Conservation (phyloP, 2,888 invertebrate genomes). For the Protophormia terraenovae region DNA sequence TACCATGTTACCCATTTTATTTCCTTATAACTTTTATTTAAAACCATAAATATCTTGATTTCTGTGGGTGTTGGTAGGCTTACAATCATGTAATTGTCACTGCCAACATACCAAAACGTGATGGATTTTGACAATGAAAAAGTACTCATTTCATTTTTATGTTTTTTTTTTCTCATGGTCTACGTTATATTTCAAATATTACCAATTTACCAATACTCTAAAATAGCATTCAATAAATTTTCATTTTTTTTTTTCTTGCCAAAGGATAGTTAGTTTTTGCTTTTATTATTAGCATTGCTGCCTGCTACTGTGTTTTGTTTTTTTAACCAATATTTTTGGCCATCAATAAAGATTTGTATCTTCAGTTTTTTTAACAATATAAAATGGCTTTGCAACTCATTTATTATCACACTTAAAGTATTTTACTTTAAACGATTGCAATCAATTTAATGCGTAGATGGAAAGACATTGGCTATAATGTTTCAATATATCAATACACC, state of each 20-base stretch:
- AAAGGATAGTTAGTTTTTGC: not conserved
- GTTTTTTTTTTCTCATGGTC: not conserved
- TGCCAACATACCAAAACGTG: slow-evolving; percentile 58
- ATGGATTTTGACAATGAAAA: slow-evolving; percentile 63
- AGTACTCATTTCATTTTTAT: slow-evolving; percentile 27
- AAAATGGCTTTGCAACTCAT: slow-evolving; percentile 50
- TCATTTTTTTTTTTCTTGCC: not conserved
- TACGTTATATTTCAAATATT: not conserved
- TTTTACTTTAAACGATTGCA: slow-evolving; percentile 45
- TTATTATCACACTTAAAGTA: slow-evolving; percentile 40
- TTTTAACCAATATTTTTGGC: slow-evolving; percentile 32
- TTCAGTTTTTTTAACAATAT: slow-evolving; percentile 23
- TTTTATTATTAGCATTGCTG: too few species aligned
- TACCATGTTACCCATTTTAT: not conserved
- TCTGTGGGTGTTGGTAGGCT: not conserved
- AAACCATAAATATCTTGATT: slow-evolving; percentile 41
- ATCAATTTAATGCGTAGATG: slow-evolving; percentile 39
- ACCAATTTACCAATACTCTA: not conserved
- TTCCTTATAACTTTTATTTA: not conserved
- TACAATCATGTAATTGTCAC: slow-evolving; percentile 37
- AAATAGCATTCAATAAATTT: not conserved
- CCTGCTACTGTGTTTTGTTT: not conserved
- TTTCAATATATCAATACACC: too few species aligned
- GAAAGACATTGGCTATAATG: not conserved
- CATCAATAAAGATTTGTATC: slow-evolving; percentile 58